Evolutionary conservation across 1,140 invertebrate genomes (phyloP).

Genomic region (Nymphalis io): DNA sequence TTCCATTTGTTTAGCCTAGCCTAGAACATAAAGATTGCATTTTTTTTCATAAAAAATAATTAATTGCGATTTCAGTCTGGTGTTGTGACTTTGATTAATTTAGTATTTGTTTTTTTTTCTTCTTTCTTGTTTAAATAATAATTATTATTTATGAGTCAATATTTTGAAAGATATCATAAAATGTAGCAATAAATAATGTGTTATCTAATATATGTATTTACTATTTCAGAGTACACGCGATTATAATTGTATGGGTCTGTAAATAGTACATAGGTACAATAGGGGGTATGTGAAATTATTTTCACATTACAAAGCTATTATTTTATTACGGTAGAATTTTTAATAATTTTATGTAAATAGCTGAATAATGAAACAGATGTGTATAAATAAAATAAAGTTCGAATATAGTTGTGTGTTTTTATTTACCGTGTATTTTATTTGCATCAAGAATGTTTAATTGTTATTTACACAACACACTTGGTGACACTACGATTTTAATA

Average conservation of each 20-base stretch:
- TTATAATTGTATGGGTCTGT: constrained; percentile 43
- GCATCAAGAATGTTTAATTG: not conserved
- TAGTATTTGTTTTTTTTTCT: constrained; percentile 11
- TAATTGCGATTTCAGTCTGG: constrained; percentile 10
- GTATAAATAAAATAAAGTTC: constrained; percentile 72
- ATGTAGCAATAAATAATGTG: constrained; percentile 25
- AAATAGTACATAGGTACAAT: constrained; percentile 47
- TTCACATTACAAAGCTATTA: constrained; percentile 61
- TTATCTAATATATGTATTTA: constrained; percentile 25
- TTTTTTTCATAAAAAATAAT: not conserved
- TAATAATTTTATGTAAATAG: constrained; percentile 73
- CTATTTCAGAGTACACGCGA: constrained; percentile 33
- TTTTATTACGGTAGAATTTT: constrained; percentile 72
- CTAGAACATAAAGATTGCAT: not conserved
- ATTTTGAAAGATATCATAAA: constrained; percentile 18
- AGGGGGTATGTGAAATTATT: constrained; percentile 42
- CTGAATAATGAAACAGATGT: constrained; percentile 66
- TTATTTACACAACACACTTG: not conserved
- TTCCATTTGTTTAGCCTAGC: constrained; percentile 10
- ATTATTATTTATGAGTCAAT: constrained; percentile 9
- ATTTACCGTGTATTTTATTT: constrained; percentile 3
- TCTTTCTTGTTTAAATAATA: not conserved
- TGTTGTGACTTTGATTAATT: constrained; percentile 10
- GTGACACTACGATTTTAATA: not conserved
- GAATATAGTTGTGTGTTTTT: constrained; percentile 45